phyloP scores from a whole-genome alignment of 2,888 invertebrate species.

The Ophion ellenae region DNA sequence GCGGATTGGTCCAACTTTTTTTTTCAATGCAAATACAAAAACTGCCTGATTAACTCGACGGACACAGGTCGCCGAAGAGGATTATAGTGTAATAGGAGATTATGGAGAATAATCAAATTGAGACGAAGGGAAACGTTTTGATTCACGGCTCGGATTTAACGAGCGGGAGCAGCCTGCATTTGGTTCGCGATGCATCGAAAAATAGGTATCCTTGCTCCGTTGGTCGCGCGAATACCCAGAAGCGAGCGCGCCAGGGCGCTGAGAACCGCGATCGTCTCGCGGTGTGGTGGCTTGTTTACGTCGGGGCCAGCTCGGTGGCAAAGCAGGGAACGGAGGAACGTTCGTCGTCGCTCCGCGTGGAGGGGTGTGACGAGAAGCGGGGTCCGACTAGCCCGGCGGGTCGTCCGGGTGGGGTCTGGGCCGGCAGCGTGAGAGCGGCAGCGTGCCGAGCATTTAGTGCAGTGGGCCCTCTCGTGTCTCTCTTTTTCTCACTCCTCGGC shows the following conservation, averaged over 20 bases:
- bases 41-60: no score
- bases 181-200: no score
- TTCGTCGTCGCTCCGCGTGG: conserved; percentile 24
- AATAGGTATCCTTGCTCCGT: no score
- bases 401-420: conserved; percentile 68
- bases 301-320: conserved; percentile 71
- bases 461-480: conserved; percentile 34
- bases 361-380: conserved; percentile 12
- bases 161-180: no score
- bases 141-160: neutral
- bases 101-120: conserved; percentile 34
- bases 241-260: neutral
- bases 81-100: neutral
- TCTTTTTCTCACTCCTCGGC: no score
- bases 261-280: conserved; percentile 62
- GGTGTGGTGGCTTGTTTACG: conserved; percentile 78
- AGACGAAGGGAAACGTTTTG: neutral
- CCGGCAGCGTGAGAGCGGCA: conserved; percentile 75
- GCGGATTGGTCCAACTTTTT: no score
- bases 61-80: no score
- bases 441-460: conserved; percentile 79
- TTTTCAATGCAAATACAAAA: no score
- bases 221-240: no score
- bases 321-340: conserved; percentile 40
- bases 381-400: conserved; percentile 64